These are phyloP conservation scores for Lophius americanus DNA, from an alignment of 2,797 vertebrate species.

Conservation along the genomic window DNA sequence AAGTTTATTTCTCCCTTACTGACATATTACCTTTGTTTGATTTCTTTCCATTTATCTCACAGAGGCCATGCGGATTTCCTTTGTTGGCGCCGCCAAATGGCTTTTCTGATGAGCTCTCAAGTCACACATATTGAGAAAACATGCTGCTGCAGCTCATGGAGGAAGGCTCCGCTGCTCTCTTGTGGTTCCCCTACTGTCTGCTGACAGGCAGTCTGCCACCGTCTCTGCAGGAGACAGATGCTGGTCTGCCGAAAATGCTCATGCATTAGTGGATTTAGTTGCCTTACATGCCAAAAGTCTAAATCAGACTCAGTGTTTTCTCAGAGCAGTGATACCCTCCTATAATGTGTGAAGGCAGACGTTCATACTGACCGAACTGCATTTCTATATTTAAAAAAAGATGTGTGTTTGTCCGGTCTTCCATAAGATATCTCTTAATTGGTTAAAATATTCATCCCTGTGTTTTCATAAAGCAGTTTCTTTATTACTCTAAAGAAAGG, in stretches of 20 bases:
- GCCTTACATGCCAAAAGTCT: conserved; percentile 1
- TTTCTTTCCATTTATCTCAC: conserved; percentile 10
- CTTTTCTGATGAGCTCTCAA: conserved; percentile 10
- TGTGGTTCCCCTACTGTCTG: conserved; percentile 22
- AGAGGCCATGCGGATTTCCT: conserved; percentile 2
- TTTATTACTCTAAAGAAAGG: no score
- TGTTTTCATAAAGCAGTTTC: not conserved
- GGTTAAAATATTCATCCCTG: not conserved
- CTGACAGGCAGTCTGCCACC: conserved; percentile 12
- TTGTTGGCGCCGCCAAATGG: conserved; percentile 8
- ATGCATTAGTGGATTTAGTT: conserved; percentile 20
- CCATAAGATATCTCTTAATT: no score
- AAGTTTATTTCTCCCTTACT: not conserved
- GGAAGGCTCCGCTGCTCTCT: conserved; percentile 39
- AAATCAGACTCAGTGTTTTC: conserved; percentile 5
- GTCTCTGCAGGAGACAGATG: conserved; percentile 18
- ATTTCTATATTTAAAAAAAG: not conserved
- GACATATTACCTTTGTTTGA: not conserved
- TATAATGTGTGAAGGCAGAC: not conserved
- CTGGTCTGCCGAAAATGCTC: conserved; percentile 17
- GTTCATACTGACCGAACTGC: not conserved
- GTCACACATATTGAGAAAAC: conserved; percentile 9
- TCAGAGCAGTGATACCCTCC: not conserved
- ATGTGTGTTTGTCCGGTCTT: not conserved
- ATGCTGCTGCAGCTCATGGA: conserved; percentile 7